A percentile compares a stretch with the other conserved stretches of the same genome.
phyloP scores from a whole-genome alignment of 2,797 vertebrate species.

The Acestrorhynchus altus region DNA sequence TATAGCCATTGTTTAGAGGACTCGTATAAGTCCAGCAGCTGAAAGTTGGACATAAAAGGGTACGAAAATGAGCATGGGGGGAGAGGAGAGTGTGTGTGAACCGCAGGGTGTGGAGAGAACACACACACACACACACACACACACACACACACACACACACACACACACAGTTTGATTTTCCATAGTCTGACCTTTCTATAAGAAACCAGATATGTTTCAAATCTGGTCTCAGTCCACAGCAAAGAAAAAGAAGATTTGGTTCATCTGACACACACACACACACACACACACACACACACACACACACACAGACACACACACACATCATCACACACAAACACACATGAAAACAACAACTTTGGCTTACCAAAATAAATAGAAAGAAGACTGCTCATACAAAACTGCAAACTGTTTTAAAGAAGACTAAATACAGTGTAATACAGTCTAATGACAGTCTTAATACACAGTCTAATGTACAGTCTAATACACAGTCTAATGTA shows the following conservation, averaged over 20 bases:
- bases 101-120: slow-evolving; percentile 57
- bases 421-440: too few relatives aligned
- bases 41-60: slow-evolving; percentile 54
- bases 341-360: too few relatives aligned
- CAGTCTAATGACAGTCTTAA: too few relatives aligned
- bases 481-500: too few relatives aligned
- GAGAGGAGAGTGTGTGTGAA: slow-evolving; percentile 44
- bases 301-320: neutral
- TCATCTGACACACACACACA: slow-evolving; percentile 58
- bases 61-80: slow-evolving; percentile 51
- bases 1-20: slow-evolving; percentile 52
- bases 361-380: too few relatives aligned
- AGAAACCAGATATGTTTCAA: slow-evolving; percentile 64
- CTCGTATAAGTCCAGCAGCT: slow-evolving; percentile 48
- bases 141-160: slow-evolving; percentile 29
- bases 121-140: slow-evolving; percentile 40
- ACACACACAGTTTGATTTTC: slow-evolving; percentile 47
- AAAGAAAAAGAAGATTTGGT: slow-evolving; percentile 46
- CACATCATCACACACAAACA: too few relatives aligned
- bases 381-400: too few relatives aligned
- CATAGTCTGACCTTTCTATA: slow-evolving; percentile 54
- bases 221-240: slow-evolving; percentile 62
- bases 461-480: too few relatives aligned
- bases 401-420: too few relatives aligned
- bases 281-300: slow-evolving; percentile 41